Evolutionary conservation across 64 coral and sea anemone species (phyloP), one percentile per base, ranked within the genome.

Genomic region (Montipora efflorescens): DNA sequence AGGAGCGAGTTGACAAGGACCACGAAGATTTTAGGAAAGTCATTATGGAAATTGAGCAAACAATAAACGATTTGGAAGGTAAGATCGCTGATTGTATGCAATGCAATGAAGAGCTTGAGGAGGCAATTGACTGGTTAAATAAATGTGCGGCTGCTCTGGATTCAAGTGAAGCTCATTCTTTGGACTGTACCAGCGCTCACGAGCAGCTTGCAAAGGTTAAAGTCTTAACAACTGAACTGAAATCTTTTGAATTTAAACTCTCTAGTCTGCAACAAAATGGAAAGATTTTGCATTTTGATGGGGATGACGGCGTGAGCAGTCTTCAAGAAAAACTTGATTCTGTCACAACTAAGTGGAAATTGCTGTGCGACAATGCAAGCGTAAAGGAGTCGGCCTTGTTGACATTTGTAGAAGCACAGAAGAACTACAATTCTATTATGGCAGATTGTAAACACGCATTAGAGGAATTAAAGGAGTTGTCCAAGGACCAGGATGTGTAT

Each of bases 281-380:
- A 19, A 47, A 71, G 2, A 3, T 10, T 48, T 7, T 8, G 62
- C 3, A 47, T 86, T 66, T 72, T 5, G 19, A 71, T 50, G 66
- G 19, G 71, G 66, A 72, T 16, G 67, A 48, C 7, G 45, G 46
- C 11, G 44, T 23, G 47, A 62, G 71, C 18, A 12, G 74, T 71
- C 79, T 91, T 9, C 67, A 52, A 82, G 55, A 48, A 0, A 91
- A 91, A 47, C 79, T 91, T 82, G 48, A 82, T 47, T 59, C 23
- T 22, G 20, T 46, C 10, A 47, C 21, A 82, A 59, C 7, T 10
- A 91, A 91, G 14, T 57, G 67, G 67, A 49, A 74, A 72, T 71
- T 14, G 19, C 48, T 91, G 2, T 53, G 78, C 14, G 72, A 82
- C 14, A 44, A 46, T 59, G 90, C 67, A 48, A n/a, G 5, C 15